These are phyloP conservation scores for Orthosia incerta DNA, from an alignment of 2,888 invertebrate species.

Conservation along the genomic window DNA sequence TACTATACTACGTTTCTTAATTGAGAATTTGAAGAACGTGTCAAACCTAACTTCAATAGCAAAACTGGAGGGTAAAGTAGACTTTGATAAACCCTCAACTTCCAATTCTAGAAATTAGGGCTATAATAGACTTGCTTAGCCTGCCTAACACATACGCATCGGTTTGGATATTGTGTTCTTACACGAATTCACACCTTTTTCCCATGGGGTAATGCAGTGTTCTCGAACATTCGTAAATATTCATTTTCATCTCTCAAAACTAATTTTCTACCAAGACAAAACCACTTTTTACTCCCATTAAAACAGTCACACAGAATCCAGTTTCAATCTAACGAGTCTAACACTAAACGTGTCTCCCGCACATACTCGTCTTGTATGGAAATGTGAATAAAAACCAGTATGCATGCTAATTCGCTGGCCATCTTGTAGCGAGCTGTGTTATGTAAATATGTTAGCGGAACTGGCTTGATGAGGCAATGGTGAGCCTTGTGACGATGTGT, in stretches of 20 bases:
- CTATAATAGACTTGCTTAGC: no score
- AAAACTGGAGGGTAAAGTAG: no score
- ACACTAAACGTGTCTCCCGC: constrained; percentile 42
- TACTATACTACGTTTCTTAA: no score
- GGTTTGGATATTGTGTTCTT: no score
- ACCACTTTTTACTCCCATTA: constrained; percentile 24
- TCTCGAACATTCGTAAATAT: not conserved
- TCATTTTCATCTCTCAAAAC: not conserved
- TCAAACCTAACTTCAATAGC: no score
- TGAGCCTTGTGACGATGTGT: constrained; percentile 20
- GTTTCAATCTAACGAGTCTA: constrained; percentile 19
- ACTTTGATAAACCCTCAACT: no score
- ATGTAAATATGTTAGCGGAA: constrained; percentile 64
- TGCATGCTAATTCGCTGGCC: constrained; percentile 51
- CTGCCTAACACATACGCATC: no score
- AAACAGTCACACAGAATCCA: constrained; percentile 35
- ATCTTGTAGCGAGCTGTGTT: constrained; percentile 38
- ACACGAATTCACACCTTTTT: no score
- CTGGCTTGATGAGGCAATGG: constrained; percentile 60
- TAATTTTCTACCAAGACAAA: not conserved
- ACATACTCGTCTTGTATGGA: constrained; percentile 38
- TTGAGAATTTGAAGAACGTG: no score
- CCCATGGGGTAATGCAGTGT: no score
- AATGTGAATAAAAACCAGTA: constrained; percentile 46
- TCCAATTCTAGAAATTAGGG: no score